A percentile compares a stretch with the other conserved stretches of the same genome.
These are phyloP conservation scores for Sitophilus oryzae DNA, from an alignment of 1,140 invertebrate species.

Conservation along the genomic window DNA sequence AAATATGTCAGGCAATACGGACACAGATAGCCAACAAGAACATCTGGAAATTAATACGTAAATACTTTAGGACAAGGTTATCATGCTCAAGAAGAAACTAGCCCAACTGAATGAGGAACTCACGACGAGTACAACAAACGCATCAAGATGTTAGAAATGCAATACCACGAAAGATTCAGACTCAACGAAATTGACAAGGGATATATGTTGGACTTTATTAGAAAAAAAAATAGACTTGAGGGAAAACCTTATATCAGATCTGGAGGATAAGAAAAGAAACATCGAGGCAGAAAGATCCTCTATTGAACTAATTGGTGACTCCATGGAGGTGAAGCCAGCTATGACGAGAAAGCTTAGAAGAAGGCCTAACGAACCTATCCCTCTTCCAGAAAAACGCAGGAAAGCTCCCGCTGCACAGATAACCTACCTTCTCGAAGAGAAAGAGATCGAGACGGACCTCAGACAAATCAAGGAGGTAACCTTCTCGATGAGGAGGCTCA, in stretches of 20 bases:
- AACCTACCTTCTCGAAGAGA: constrained; percentile 81
- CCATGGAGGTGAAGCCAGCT: constrained; percentile 58
- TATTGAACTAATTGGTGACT: constrained; percentile 79
- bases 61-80: constrained; percentile 90
- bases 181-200: constrained; percentile 76
- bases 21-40: constrained; percentile 64
- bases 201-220: constrained; percentile 78
- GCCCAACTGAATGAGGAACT: constrained; percentile 80
- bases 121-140: constrained; percentile 82
- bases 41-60: constrained; percentile 86
- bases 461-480: constrained; percentile 67
- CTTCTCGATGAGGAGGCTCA: constrained; percentile 47
- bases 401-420: constrained; percentile 78
- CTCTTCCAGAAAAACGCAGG: constrained; percentile 73
- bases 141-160: constrained; percentile 74
- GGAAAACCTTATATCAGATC: constrained; percentile 82
- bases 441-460: constrained; percentile 82
- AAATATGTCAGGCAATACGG: too few species aligned
- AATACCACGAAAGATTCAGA: constrained; percentile 71
- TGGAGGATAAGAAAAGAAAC: constrained; percentile 85
- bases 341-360: constrained; percentile 72
- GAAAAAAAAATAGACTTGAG: constrained; percentile 90
- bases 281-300: constrained; percentile 82
- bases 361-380: constrained; percentile 88
- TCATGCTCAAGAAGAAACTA: constrained; percentile 81